Evolutionary conservation across 2,113 vertebrate genomes (phyloP), one percentile per base, ranked within the genome.

Genomic region (Mesocricetus auratus): DNA sequence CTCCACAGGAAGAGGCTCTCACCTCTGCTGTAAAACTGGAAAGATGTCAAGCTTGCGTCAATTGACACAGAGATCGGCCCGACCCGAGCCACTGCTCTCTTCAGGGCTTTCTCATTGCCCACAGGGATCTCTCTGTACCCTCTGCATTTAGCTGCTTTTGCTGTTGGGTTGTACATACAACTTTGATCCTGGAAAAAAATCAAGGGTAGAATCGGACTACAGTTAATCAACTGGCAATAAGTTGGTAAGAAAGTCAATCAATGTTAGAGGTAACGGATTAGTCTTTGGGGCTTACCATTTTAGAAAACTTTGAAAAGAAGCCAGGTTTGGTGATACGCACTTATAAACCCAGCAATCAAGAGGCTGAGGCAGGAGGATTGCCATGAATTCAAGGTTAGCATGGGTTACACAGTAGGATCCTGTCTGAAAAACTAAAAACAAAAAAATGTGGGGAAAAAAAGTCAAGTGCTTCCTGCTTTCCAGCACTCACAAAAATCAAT

Each of bases 1-100:
- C 6, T 53, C 26, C 19, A 0, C 0, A 29, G 45, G 53, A 56
- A 19, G 12, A 26, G 69, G 60, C 15, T 97, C 92, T 89, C 97
- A 99, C 99, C 99, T 78, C 95, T 98, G 96, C 98, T 99, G 98
- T 99, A 99, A 98, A 99, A 99, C 97, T 99, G 99, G 98, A 99
- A 99, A 97, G 97, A 99, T 86, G 97, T 88, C 96, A 99, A 98
- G 11, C 98, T 98, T 96, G 99, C 99, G 0, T 99, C 99, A 9
- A 99, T 99, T 97, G 99, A 99, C 91, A 99, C 99, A 0, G 99
- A 98, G 47, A 99, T 60, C 71, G 99, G 99, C 0, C 99, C 99
- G 0, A 98, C 98, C 79, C 99, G 98, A 53, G 98, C 99, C 95
- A 99, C 98, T 0, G 99, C 99, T 0, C 98, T 98, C n/a, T 99